Base-by-base conservation (phyloP, 1,140 invertebrate genomes). In the Linepithema humile region DNA sequence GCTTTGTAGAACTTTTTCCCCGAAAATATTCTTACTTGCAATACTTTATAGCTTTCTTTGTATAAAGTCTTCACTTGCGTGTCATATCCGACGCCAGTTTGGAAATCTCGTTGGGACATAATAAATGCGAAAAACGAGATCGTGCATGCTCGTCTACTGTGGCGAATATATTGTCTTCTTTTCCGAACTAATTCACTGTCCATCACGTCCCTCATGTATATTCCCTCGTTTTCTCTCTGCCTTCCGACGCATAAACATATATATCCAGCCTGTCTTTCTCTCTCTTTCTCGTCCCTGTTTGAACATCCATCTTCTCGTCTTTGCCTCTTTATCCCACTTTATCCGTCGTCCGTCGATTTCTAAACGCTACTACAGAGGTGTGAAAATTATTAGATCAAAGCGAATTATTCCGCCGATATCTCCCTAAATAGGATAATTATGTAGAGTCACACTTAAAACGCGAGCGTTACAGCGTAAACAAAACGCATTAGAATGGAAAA, bases 71-170 rank as follows among this genome's bases (percentile, higher is more conserved):
- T 65, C 10, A 50, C 35, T 50, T 6, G 20, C 45, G 26, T 17
- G 15, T 53, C 17, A 38, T 50, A 43, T 53, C 26, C 3, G 17
- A 50, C 38, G 38, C 26, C 15, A 69, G 1, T 40, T 53, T 53
- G 23, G 17, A 32, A 69, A 53, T 10, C 15, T 82, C 57, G 26
- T 69, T n/a, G 67, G 45, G 43, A 26, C 45, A 20, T 65, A 65
- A 55, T 83, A 53, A 40, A 70, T 69, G 29, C 20, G 50, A 74
- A 35, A 10, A 86, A 86, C 45, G n/a, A 75, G 29, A 85, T 82
- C 75, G 70, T 87, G 86, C 86, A 86, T 87, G 86, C 40, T 10
- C 77, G 70, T 86, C 64, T 75, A 72, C n/a, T 75, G 57, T 83
- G 53, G 55, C 78, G 35, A 86, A 83, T 72, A 69, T 74, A 65